Evolutionary conservation across 2,113 vertebrate genomes (phyloP).

Genomic region (Laticauda laticaudata): DNA sequence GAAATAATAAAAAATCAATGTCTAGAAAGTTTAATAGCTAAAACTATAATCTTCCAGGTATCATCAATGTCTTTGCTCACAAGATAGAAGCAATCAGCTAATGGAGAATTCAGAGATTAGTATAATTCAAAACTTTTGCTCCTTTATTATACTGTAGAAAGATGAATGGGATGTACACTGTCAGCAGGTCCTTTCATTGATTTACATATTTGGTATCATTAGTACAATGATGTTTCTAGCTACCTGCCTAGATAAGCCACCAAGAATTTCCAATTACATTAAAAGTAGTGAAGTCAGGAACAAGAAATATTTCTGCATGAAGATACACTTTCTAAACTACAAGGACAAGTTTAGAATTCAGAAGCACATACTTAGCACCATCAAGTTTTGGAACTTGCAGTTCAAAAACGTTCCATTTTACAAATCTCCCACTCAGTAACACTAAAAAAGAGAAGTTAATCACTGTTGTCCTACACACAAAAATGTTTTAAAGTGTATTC

Average conservation of each 20-base stretch:
- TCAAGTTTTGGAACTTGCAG: not conserved
- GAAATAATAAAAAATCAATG: slow-evolving; percentile 37
- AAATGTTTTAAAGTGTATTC: not conserved
- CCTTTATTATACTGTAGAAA: slow-evolving; percentile 58
- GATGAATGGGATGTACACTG: slow-evolving; percentile 56
- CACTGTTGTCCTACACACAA: not conserved
- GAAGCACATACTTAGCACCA: not conserved
- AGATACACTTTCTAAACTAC: slow-evolving; percentile 16
- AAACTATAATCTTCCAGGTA: slow-evolving; percentile 43
- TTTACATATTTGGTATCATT: slow-evolving; percentile 62
- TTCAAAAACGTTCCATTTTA: not conserved
- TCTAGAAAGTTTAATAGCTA: slow-evolving; percentile 44
- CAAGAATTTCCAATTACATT: slow-evolving; percentile 35
- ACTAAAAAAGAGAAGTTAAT: not conserved
- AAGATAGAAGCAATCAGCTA: slow-evolving; percentile 73
- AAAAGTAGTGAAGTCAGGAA: slow-evolving; percentile 30
- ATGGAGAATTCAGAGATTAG: slow-evolving; percentile 64
- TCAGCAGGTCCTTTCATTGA: slow-evolving; percentile 55
- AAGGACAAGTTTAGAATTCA: not conserved
- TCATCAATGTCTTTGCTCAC: slow-evolving; percentile 56
- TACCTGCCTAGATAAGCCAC: slow-evolving; percentile 32
- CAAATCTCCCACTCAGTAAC: not conserved
- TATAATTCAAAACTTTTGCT: slow-evolving; percentile 63
- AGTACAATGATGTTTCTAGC: slow-evolving; percentile 46
- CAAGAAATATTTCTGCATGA: slow-evolving; percentile 23